Evolutionary conservation across 2,888 invertebrate genomes (phyloP).

Genomic region (Netelia inedita): DNA sequence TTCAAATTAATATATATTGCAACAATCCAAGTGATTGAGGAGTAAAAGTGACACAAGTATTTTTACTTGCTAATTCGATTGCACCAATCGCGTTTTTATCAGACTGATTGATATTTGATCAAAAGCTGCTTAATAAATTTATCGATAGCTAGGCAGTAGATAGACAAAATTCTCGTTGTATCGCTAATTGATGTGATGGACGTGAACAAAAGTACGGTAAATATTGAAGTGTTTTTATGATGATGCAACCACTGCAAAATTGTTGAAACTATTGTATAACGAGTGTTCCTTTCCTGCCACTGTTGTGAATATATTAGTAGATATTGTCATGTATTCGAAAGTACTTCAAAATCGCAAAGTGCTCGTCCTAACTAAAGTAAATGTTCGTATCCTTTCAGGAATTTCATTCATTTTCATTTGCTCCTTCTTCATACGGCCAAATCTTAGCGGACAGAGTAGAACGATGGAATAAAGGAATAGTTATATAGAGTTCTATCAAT

Average conservation of each 20-base stretch:
- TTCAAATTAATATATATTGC: too few relatives aligned
- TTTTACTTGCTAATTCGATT: constrained; percentile 20
- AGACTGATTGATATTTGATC: constrained; percentile 15
- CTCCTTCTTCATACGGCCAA: not conserved
- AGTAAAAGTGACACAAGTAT: constrained; percentile 17
- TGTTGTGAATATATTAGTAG: constrained; percentile 54
- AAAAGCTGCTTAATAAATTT: constrained; percentile 33
- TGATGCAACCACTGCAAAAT: constrained; percentile 58
- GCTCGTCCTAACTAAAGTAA: constrained; percentile 29
- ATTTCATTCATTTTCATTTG: constrained; percentile 26
- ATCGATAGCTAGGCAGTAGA: constrained; percentile 52
- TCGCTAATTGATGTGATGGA: constrained; percentile 54
- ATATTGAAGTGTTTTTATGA: constrained; percentile 46
- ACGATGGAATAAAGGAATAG: not conserved
- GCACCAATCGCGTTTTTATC: constrained; percentile 12
- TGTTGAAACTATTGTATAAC: constrained; percentile 28
- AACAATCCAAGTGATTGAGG: too few relatives aligned
- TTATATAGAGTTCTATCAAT: not conserved
- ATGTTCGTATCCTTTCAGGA: constrained; percentile 34
- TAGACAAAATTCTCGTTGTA: constrained; percentile 69
- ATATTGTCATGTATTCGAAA: constrained; percentile 46
- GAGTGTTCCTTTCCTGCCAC: constrained; percentile 32
- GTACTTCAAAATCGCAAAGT: constrained; percentile 48
- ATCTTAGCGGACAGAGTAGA: not conserved
- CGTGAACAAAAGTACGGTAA: constrained; percentile 52